Base-by-base conservation (phyloP, 2,113 vertebrate species). In the Synodontis membranacea region DNA sequence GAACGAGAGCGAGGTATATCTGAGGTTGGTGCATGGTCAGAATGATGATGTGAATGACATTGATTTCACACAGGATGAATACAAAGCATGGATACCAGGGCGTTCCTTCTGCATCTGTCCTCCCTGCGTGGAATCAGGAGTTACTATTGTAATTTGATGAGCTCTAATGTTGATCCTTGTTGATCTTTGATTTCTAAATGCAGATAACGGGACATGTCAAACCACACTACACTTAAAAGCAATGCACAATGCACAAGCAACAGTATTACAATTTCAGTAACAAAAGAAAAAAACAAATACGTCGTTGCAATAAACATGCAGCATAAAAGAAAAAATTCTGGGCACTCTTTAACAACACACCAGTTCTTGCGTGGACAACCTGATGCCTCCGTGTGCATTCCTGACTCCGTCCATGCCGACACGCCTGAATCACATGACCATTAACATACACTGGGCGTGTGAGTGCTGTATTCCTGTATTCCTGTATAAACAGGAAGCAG, bases 41-140 rank as follows among this genome's bases (percentile, higher is more conserved):
- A 89, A 88, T 90, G 75, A 84, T 85, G 80, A 90, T 87, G 86
- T 82, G 64, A 64, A 84, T 60, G 48, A 9, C 76, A 86, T 88
- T 86, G 90, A 91, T 86, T 91, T 88, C 1, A 37, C 62, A 80
- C 37, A 82, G n/a, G 34, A 46, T 70, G 80, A 80, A 84, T 83
- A 28, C 60, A 74, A 84, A 79, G 62, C 60, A 82, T 62, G 83
- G 60, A 78, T 21, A 83, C 62, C 17, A 58, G n/a, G 52, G 60
- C 1, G 58, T 54, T 87, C 60, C 56, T 50, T 37, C 39, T 52
- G 50, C 80, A 54, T 76, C 25, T 58, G 70, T 85, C 31, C 72
- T 85, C 44, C 58, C 25, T 58, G 11, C 17, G 64, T 42, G 46
- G 58, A 25, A 52, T 66, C 31, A 46, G 31, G 31, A 58, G 50